Evolutionary conservation across 2,797 vertebrate genomes (phyloP).

Genomic region (Dromococcyx pavoninus): DNA sequence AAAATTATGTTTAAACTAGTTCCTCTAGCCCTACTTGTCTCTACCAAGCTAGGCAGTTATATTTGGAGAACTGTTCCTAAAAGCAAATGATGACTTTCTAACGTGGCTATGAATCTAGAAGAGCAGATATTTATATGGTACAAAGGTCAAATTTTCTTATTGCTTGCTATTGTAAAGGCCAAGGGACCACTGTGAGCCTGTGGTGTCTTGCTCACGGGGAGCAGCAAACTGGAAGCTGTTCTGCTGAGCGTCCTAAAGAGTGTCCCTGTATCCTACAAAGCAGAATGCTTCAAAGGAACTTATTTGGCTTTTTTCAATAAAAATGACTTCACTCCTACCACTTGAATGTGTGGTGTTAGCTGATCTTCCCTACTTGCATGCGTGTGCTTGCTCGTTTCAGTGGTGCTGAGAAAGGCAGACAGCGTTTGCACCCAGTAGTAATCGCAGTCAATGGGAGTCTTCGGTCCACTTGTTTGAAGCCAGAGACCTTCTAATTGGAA

Average conservation of each 20-base stretch:
- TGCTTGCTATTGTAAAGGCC: background rate
- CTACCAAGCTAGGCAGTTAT: background rate
- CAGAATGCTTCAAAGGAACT: background rate
- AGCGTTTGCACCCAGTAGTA: background rate
- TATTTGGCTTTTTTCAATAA: background rate
- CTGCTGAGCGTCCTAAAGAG: background rate
- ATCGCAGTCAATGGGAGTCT: background rate
- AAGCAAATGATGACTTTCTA: background rate
- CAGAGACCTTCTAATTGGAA: background rate
- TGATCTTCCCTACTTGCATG: background rate
- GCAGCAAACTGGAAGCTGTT: background rate
- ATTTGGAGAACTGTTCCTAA: background rate
- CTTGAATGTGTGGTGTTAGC: background rate
- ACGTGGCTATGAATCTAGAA: rapidly evolving
- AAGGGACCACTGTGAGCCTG: background rate
- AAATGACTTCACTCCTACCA: background rate
- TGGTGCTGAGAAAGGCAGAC: background rate
- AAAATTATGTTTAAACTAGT: background rate
- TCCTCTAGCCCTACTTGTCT: background rate
- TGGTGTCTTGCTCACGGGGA: background rate
- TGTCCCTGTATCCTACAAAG: background rate
- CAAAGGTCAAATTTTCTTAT: background rate
- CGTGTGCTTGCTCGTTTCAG: rapidly evolving
- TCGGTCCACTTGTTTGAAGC: background rate
- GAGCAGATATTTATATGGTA: background rate